Percentiles rank a stretch among this genome's conserved stretches.
Evolutionary conservation across 2,113 vertebrate species (phyloP).

Genomic region (Mormyrus lacerda): DNA sequence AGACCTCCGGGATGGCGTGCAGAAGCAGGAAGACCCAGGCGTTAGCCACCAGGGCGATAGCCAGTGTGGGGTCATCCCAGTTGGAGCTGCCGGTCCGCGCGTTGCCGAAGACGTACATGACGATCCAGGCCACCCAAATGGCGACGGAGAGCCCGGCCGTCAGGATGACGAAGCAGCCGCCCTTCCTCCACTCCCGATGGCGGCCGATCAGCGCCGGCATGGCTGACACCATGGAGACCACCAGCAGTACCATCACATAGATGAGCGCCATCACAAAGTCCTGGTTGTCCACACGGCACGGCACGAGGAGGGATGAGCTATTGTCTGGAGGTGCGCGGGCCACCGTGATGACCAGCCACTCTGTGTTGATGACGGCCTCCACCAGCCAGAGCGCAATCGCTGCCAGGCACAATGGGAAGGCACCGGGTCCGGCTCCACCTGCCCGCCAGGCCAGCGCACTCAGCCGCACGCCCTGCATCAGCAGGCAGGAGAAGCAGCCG

Average conservation of each 20-base stretch:
- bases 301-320: background rate
- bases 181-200: conserved; percentile 66
- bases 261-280: conserved; percentile 85
- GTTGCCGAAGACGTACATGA: conserved; percentile 80
- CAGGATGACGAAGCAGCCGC: conserved; percentile 68
- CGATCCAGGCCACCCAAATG: conserved; percentile 79
- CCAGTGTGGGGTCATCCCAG: conserved; percentile 85
- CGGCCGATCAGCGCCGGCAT: conserved; percentile 60
- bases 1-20: conserved; percentile 80
- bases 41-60: conserved; percentile 73
- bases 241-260: conserved; percentile 80
- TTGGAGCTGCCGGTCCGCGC: conserved; percentile 25
- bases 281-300: conserved; percentile 62
- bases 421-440: conserved; percentile 52
- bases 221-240: conserved; percentile 53
- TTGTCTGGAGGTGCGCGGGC: conserved; percentile 24
- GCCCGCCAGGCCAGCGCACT: conserved; percentile 57
- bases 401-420: conserved; percentile 66
- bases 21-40: conserved; percentile 75
- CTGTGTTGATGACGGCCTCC: conserved; percentile 83
- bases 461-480: conserved; percentile 71
- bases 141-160: conserved; percentile 62
- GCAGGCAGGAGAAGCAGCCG: conserved; percentile 79
- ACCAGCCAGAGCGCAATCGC: conserved; percentile 72
- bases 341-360: conserved; percentile 83